phyloP scores from a whole-genome alignment of 2,113 vertebrate genomes.

The Callopanchax toddi region DNA sequence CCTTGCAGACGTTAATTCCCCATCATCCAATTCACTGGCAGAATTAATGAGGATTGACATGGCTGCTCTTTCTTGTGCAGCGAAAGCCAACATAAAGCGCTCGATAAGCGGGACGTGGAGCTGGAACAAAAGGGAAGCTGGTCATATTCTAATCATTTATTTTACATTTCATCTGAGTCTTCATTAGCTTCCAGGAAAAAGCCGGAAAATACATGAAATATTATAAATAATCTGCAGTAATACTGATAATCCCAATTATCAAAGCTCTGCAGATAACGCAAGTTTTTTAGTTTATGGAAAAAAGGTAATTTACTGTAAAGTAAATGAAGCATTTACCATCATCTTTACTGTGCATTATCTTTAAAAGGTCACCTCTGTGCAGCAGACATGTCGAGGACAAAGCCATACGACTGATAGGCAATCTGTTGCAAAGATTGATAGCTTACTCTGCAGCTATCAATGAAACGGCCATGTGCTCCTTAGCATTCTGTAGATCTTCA shows the following conservation, averaged over 20 bases:
- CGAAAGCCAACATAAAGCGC: constrained; percentile 68
- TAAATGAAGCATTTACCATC: constrained; percentile 34
- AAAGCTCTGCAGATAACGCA: constrained; percentile 23
- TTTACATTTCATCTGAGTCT: constrained; percentile 53
- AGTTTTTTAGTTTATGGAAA: background rate
- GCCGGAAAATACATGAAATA: constrained; percentile 32
- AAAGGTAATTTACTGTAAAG: constrained; percentile 25
- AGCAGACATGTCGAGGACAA: constrained; percentile 59
- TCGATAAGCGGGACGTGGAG: constrained; percentile 60
- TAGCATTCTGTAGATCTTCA: constrained; percentile 66
- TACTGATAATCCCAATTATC: constrained; percentile 40
- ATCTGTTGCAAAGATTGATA: constrained; percentile 76
- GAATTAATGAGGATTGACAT: constrained; percentile 78
- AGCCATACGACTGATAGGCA: constrained; percentile 55
- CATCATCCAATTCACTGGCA: constrained; percentile 76
- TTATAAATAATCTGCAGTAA: constrained; percentile 43
- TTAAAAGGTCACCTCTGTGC: constrained; percentile 64
- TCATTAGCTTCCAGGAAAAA: constrained; percentile 40
- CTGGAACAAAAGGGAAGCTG: constrained; percentile 61
- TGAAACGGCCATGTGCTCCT: constrained; percentile 59
- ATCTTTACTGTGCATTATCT: constrained; percentile 53
- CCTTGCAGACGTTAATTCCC: constrained; percentile 78
- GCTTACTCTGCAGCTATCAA: constrained; percentile 54
- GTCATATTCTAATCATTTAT: constrained; percentile 57
- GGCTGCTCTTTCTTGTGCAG: constrained; percentile 69